A percentile compares a stretch with the other conserved stretches of the same genome.
These are phyloP conservation scores for Gila orcuttii DNA, from an alignment of 2,113 vertebrate species.

Conservation along the genomic window DNA sequence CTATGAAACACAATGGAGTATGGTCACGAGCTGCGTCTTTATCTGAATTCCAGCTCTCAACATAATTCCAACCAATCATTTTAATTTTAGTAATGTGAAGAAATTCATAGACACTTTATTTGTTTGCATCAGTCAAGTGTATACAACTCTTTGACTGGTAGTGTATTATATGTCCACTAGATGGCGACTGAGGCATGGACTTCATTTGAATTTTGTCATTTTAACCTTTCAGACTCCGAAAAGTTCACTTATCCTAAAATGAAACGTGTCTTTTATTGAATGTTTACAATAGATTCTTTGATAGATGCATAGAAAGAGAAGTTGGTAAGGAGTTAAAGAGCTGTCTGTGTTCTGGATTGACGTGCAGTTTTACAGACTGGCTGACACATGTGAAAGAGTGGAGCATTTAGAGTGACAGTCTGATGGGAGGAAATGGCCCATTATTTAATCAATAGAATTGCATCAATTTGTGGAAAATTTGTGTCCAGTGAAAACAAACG, in stretches of 20 bases:
- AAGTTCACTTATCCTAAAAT: not conserved
- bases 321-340: constrained; percentile 6
- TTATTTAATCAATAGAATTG: constrained; percentile 93
- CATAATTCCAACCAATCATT: no score
- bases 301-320: not conserved
- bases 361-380: not conserved
- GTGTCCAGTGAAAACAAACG: constrained; percentile 85
- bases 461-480: constrained; percentile 83
- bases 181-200: constrained; percentile 2
- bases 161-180: constrained; percentile 5
- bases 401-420: constrained; percentile 72
- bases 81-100: no score
- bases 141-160: not conserved
- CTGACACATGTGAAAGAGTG: constrained; percentile 9
- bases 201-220: not conserved
- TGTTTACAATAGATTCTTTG: constrained; percentile 27
- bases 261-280: not conserved
- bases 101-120: no score
- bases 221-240: not conserved
- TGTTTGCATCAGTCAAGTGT: not conserved
- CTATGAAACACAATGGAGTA: not conserved
- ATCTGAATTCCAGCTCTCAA: no score
- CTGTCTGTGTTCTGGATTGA: constrained; percentile 4
- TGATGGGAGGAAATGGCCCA: constrained; percentile 84
- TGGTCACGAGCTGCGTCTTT: no score